Evolutionary conservation across 2,797 vertebrate genomes (phyloP).

Genomic region (Brotula barbata): DNA sequence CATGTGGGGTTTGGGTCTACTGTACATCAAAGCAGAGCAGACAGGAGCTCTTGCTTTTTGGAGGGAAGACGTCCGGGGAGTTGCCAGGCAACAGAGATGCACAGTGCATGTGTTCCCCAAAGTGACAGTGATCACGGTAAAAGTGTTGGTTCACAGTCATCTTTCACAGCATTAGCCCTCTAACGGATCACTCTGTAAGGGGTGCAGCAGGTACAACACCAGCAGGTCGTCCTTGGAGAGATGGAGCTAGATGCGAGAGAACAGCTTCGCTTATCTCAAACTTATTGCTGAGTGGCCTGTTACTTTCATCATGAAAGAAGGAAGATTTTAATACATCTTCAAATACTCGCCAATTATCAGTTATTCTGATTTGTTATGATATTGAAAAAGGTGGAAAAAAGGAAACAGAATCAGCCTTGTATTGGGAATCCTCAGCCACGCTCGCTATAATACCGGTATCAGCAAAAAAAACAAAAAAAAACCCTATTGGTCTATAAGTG

Average conservation of each 20-base stretch:
- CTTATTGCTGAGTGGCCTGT: no score
- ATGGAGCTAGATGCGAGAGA: conserved; percentile 49
- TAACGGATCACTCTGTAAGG: conserved; percentile 75
- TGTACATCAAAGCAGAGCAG: conserved; percentile 63
- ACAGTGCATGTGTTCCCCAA: conserved; percentile 61
- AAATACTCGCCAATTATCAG: no score
- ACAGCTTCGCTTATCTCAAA: no score
- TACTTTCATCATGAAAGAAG: no score
- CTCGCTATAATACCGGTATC: no score
- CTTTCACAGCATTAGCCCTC: conserved; percentile 79
- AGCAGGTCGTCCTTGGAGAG: conserved; percentile 49
- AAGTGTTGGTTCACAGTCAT: conserved; percentile 73
- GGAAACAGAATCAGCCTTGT: no score
- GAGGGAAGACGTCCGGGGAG: conserved; percentile 70
- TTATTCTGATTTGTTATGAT: no score
- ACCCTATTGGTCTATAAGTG: conserved; percentile 10
- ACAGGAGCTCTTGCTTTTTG: conserved; percentile 54
- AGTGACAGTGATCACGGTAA: conserved; percentile 55
- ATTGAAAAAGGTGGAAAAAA: no score
- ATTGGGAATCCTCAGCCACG: no score
- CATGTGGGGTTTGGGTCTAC: conserved; percentile 61
- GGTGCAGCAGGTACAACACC: conserved; percentile 48
- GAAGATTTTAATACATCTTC: no score
- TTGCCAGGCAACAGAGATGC: conserved; percentile 79
- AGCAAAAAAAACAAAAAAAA: conserved; percentile 13